Conservation (phyloP, 2,797 vertebrate genomes). For the Morelia viridis region DNA sequence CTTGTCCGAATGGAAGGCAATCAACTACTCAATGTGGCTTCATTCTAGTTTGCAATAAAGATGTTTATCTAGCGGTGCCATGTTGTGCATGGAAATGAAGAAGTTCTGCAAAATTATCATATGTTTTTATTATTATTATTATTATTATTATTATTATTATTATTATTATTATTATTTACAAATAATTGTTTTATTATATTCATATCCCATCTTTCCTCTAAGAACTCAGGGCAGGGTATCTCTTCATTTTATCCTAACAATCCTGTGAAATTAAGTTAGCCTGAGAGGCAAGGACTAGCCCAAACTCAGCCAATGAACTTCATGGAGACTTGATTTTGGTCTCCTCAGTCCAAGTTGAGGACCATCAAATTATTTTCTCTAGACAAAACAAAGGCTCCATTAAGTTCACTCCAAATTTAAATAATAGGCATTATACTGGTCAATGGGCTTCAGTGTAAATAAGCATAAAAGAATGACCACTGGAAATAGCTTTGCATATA, state of each 20-base stretch:
- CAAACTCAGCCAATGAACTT: background rate
- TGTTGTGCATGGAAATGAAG: background rate
- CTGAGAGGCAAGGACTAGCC: background rate
- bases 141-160: background rate
- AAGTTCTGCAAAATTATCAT: background rate
- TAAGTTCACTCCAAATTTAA: background rate
- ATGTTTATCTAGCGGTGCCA: background rate
- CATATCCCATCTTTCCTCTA: background rate
- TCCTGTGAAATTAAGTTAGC: background rate
- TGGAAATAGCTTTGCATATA: background rate
- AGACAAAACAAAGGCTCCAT: background rate
- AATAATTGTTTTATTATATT: background rate
- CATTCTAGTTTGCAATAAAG: background rate
- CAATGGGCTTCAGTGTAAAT: background rate
- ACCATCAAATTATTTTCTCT: background rate
- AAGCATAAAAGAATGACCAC: background rate
- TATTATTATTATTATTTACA: background rate
- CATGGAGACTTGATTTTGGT: background rate
- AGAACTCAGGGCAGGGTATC: background rate
- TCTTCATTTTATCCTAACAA: no score
- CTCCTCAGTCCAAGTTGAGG: background rate
- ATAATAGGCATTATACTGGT: background rate
- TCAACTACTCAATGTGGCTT: background rate
- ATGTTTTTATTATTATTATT: background rate
- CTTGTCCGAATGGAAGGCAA: background rate